Evolutionary conservation across 2,888 invertebrate species (phyloP).

Genomic region (Nysson spinosus): DNA sequence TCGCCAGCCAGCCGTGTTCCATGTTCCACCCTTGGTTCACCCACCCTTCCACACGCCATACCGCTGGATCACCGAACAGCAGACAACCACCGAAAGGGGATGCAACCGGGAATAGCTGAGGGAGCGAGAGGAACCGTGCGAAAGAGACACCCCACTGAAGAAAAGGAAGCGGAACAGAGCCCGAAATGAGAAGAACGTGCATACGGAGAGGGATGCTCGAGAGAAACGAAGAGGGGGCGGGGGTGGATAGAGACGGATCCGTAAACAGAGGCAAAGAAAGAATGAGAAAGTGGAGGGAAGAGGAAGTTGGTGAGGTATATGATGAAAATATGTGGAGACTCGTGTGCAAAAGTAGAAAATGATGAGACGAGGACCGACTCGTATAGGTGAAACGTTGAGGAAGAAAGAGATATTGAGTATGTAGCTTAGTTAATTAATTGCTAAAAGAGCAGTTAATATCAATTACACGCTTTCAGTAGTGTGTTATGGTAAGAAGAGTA

Average conservation of each 20-base stretch:
- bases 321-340: no score
- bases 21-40: conserved; percentile 62
- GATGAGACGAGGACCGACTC: no score
- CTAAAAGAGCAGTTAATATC: no score
- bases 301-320: no score
- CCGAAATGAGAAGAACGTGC: background rate
- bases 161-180: background rate
- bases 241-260: conserved; percentile 24
- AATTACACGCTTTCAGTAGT: no score
- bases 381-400: no score
- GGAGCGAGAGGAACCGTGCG: background rate
- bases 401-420: no score
- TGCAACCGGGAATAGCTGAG: conserved; percentile 6
- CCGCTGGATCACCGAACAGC: conserved; percentile 23
- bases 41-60: conserved; percentile 39
- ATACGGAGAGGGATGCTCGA: background rate
- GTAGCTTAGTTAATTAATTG: no score
- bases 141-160: background rate
- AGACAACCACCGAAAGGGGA: conserved; percentile 21
- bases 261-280: no score
- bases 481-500: no score
- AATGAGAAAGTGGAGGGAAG: no score
- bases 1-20: conserved; percentile 76
- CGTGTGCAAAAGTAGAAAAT: no score
- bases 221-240: conserved; percentile 2